Percentiles rank a stretch among this genome's conserved stretches.
phyloP scores from a whole-genome alignment of 2,888 invertebrate species.

The Clunio marinus region DNA sequence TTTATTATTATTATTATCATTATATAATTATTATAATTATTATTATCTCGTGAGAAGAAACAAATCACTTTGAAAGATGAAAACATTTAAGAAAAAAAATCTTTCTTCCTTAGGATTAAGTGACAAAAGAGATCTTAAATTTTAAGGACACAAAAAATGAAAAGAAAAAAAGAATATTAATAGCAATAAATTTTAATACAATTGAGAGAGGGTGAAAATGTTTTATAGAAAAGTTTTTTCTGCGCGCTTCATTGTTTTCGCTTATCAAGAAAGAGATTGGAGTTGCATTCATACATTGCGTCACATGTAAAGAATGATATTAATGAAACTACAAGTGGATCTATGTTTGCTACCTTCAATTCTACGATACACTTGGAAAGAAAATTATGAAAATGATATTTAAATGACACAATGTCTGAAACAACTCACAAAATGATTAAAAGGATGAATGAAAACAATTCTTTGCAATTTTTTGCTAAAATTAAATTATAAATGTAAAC shows the following conservation, averaged over 20 bases:
- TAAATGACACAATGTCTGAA: too few species aligned
- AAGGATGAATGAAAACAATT: neutral
- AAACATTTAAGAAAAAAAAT: neutral
- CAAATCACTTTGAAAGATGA: too few species aligned
- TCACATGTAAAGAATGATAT: too few species aligned
- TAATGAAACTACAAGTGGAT: too few species aligned
- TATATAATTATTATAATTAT: neutral
- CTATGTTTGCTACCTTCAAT: too few species aligned
- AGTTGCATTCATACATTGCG: too few species aligned
- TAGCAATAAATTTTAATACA: conserved; percentile 23
- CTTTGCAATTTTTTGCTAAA: conserved; percentile 3
- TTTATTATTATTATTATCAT: neutral
- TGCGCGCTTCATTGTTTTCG: neutral
- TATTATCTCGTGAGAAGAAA: neutral
- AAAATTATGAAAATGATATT: too few species aligned
- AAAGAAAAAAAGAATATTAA: too few species aligned
- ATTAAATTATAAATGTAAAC: conserved; percentile 7
- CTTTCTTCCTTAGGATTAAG: neutral
- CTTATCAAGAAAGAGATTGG: too few species aligned
- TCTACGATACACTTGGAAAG: too few species aligned
- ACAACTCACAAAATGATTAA: too few species aligned
- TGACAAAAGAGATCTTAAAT: conserved; percentile 10
- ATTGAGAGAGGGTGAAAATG: neutral
- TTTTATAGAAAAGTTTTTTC: conserved; percentile 6
- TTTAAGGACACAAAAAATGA: conserved; percentile 17